phyloP scores from a whole-genome alignment of 37 sponge, comb jelly and placozoan species.

The Eunapius fragilis region DNA sequence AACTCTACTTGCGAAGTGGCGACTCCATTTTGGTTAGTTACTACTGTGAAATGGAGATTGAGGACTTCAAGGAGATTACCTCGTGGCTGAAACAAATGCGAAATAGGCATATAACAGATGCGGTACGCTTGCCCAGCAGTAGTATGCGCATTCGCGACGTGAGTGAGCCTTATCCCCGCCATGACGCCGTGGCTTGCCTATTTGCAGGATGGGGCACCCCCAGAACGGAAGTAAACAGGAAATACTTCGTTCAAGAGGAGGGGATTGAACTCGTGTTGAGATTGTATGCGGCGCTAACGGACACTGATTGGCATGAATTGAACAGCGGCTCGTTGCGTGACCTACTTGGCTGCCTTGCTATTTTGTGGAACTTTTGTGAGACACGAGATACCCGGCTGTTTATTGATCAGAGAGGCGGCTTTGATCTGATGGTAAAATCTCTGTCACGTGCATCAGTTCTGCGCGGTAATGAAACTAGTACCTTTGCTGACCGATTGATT shows the following conservation, averaged over 20 bases:
- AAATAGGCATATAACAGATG: too few species aligned
- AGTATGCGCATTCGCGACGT: too few species aligned
- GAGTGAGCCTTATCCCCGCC: too few species aligned
- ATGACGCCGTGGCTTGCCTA: background rate
- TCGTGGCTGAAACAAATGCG: background rate
- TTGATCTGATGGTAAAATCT: constrained; percentile 6
- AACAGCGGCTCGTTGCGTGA: background rate
- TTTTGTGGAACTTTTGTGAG: constrained; percentile 23
- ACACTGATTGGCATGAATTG: background rate
- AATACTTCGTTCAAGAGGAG: constrained; percentile 17
- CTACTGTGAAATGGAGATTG: background rate
- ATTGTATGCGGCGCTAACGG: background rate
- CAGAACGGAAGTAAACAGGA: constrained; percentile 10
- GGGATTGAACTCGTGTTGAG: constrained; percentile 7
- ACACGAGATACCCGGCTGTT: background rate
- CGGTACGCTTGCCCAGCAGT: too few species aligned
- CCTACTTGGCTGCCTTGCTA: background rate
- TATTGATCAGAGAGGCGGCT: constrained; percentile 9
- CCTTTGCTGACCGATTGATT: background rate
- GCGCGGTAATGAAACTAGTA: background rate
- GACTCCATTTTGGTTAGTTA: background rate
- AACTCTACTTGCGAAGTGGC: constrained; percentile 15
- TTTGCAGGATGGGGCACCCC: background rate
- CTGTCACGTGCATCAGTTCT: background rate
- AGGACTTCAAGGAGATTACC: background rate